Conservation (phyloP, 2,797 vertebrate genomes). For the Xyrichtys novacula region DNA sequence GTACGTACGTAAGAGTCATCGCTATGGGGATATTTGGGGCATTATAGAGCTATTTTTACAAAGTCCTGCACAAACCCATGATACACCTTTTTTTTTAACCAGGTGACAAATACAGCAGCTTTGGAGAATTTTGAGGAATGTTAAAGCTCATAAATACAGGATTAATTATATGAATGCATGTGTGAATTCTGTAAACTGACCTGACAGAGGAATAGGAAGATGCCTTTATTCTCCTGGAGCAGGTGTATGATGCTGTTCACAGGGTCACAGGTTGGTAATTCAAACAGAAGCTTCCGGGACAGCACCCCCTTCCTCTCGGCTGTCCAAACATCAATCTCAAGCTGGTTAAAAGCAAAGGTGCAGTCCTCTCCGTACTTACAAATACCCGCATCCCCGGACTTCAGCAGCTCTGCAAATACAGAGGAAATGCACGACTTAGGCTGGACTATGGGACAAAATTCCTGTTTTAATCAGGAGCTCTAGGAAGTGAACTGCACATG, state of each 20-base stretch:
- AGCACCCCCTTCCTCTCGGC: conserved; percentile 92
- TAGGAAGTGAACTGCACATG: no score
- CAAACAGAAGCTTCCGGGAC: conserved; percentile 91
- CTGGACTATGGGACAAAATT: no score
- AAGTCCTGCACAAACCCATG: no score
- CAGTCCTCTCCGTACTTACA: conserved; percentile 95
- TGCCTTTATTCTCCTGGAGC: conserved; percentile 75
- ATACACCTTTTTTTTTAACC: no score
- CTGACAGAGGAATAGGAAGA: conserved; percentile 83
- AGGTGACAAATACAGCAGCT: no score
- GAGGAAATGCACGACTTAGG: neutral
- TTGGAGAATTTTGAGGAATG: no score
- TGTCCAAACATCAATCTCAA: conserved; percentile 98
- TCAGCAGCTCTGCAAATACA: conserved; percentile 88
- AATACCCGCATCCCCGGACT: conserved; percentile 67
- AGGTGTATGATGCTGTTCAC: conserved; percentile 62
- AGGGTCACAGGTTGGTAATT: conserved; percentile 67
- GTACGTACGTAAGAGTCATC: no score
- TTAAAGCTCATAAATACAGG: no score
- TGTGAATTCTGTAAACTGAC: conserved; percentile 52
- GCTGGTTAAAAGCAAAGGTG: conserved; percentile 96
- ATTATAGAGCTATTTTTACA: no score
- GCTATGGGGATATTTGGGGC: no score
- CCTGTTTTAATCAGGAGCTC: no score
- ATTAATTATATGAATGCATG: no score